Evolutionary conservation across 2,113 vertebrate species (phyloP).

Genomic region (Calyptomena viridis): DNA sequence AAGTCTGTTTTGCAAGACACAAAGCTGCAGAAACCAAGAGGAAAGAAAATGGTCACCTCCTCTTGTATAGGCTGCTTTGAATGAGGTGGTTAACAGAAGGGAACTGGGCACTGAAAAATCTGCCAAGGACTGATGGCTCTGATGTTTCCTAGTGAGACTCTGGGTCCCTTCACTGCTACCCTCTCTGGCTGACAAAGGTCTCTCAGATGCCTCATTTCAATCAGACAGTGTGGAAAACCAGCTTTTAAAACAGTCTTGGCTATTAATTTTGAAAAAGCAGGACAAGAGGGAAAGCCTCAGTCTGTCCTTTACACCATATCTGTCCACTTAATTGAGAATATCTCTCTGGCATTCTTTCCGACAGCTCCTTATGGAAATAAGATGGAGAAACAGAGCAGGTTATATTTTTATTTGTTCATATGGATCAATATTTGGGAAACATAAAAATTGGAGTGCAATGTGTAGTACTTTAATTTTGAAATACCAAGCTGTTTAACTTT

Average conservation of each 20-base stretch:
- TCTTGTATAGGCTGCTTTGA: not conserved
- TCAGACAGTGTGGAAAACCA: not conserved
- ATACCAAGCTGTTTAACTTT: not conserved
- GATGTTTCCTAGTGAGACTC: accelerated
- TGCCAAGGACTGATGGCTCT: not conserved
- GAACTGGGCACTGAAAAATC: accelerated
- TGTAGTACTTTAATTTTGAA: not conserved
- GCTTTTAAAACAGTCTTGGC: not conserved
- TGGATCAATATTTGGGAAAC: not conserved
- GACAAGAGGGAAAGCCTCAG: not conserved
- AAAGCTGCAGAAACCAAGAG: not conserved
- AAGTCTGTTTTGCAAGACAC: not conserved
- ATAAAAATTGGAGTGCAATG: not conserved
- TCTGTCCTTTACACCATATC: not conserved
- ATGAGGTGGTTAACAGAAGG: not conserved
- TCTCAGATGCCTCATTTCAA: not conserved
- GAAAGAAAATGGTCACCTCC: not conserved
- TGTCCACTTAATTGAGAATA: not conserved
- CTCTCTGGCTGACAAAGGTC: not conserved
- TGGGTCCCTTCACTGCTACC: not conserved
- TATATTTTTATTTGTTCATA: not conserved
- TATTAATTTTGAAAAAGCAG: not conserved
- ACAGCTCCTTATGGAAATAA: not conserved
- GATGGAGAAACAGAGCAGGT: not conserved
- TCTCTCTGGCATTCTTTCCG: not conserved